phyloP scores from a whole-genome alignment of 2,888 invertebrate species.

The Drosophila limbata region DNA sequence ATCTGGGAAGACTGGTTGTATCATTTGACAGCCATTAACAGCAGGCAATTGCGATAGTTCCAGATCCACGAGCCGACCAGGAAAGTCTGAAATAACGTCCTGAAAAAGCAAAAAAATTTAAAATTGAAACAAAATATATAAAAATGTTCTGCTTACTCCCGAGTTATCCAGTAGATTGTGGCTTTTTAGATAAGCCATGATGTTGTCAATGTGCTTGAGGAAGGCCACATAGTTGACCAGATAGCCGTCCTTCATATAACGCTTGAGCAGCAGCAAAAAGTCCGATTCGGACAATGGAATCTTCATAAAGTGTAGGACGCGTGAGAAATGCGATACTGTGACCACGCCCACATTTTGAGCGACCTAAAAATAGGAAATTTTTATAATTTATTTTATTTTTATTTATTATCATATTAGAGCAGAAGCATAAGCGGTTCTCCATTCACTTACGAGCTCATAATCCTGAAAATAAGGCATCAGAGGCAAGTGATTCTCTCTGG shows the following conservation, averaged over 20 bases:
- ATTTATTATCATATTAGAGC: too few relatives aligned
- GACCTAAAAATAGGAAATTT: conserved; percentile 86
- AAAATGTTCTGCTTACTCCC: conserved; percentile 41
- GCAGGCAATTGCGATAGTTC: conserved; percentile 88
- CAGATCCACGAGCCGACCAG: conserved; percentile 89
- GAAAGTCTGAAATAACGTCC: conserved; percentile 87
- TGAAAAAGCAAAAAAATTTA: conserved; percentile 53
- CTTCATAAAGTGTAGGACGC: conserved; percentile 90
- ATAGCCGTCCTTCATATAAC: conserved; percentile 91
- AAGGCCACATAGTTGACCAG: conserved; percentile 92
- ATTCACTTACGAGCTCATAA: conserved; percentile 82
- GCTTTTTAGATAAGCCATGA: conserved; percentile 87
- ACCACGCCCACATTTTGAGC: conserved; percentile 91
- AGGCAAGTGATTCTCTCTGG: conserved; percentile 88
- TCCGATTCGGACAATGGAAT: conserved; percentile 90
- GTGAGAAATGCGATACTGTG: conserved; percentile 91
- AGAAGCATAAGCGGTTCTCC: too few relatives aligned
- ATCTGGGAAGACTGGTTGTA: conserved; percentile 69
- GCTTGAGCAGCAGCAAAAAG: conserved; percentile 90
- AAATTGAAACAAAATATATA: neutral
- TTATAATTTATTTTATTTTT: too few relatives aligned
- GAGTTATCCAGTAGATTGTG: conserved; percentile 86
- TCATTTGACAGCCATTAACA: conserved; percentile 67
- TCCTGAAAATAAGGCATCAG: conserved; percentile 88
- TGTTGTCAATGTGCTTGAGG: conserved; percentile 89